Evolutionary conservation across 1,140 invertebrate genomes (phyloP).

Genomic region (Drosophila asahinai): DNA sequence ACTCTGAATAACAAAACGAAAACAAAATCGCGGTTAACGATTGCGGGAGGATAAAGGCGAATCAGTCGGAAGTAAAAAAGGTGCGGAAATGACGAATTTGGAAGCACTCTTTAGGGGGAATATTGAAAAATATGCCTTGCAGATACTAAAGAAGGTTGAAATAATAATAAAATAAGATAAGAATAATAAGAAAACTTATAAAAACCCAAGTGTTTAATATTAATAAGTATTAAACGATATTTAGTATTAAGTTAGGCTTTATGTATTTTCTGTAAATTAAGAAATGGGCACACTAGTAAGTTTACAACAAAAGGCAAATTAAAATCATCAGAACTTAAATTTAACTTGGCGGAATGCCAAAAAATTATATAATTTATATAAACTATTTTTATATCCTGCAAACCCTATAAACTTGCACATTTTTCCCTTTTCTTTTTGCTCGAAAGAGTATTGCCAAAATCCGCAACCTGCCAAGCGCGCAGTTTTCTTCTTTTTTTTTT

Average conservation of each 20-base stretch:
- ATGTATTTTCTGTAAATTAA: too few species aligned
- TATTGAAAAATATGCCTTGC: not conserved
- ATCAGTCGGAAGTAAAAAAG: slow-evolving; percentile 11
- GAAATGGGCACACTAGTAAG: too few species aligned
- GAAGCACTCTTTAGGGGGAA: not conserved
- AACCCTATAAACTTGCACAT: not conserved
- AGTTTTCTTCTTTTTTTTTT: not conserved
- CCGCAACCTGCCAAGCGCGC: slow-evolving; percentile 11
- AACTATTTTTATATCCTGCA: not conserved
- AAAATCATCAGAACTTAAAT: too few species aligned
- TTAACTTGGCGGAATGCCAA: too few species aligned
- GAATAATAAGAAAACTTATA: too few species aligned
- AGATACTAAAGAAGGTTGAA: too few species aligned
- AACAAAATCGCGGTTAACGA: slow-evolving; percentile 76
- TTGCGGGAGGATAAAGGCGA: slow-evolving; percentile 54
- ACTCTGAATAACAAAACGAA: slow-evolving; percentile 49
- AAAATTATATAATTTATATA: not conserved
- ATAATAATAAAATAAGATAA: not conserved
- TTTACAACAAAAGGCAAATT: too few species aligned
- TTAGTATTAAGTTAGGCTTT: too few species aligned
- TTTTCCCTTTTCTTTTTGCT: not conserved
- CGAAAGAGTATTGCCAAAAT: slow-evolving; percentile 31
- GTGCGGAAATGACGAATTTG: not conserved
- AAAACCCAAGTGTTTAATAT: too few species aligned
- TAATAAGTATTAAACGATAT: too few species aligned